Base-by-base conservation (phyloP, 2,888 invertebrate species). In the Tetanocera ferruginea region DNA sequence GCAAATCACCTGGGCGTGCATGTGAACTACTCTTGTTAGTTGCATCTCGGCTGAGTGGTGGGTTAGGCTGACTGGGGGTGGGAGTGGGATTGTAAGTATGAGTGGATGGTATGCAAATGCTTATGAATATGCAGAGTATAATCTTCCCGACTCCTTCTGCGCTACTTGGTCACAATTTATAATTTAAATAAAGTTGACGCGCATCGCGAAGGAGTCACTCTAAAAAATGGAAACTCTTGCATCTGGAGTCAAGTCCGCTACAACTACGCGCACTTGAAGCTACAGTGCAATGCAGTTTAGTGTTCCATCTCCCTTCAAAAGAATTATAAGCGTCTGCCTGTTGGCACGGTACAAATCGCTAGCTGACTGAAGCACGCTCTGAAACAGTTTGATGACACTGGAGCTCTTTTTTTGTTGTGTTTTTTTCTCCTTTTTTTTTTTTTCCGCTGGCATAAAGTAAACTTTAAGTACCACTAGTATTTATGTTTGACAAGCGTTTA, bases 111-210 rank as follows among this genome's bases (percentile, higher is more conserved):
- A 57, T 57, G 72, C 72, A 57, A 60, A 57, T 57, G 72, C 51
- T 51, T 34, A n/a, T 64, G 31, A 28, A 17, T 17, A 25, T 17
- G 23, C 62, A 31, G 17, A 28, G 31, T 49, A 23, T 31, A 11
- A 34, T 17, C 69, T 19, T 51, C 17, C 28, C 62, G 64, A 5
- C 49, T 25, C n/a, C 52, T 23, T 19, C 28, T 17, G 5, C 71
- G 23, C 23, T 28, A 64, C 64, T 64, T 64, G 74, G 64, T 51
- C 64, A 51, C 51, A 64, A 51, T 64, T 62, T 62, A 60, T 43
- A 73, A 74, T 74, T 74, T 74, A 74, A 74, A 64, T 64, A 74
- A 64, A 73, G 62, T 74, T 64, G 64, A 51, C 64, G 64, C 64
- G n/a, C 51, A 34, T 19, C 28, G 51, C 51, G 28, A 31, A 62